Base-by-base conservation (phyloP, 1,140 invertebrate species). In the Cryptotermes secundus region DNA sequence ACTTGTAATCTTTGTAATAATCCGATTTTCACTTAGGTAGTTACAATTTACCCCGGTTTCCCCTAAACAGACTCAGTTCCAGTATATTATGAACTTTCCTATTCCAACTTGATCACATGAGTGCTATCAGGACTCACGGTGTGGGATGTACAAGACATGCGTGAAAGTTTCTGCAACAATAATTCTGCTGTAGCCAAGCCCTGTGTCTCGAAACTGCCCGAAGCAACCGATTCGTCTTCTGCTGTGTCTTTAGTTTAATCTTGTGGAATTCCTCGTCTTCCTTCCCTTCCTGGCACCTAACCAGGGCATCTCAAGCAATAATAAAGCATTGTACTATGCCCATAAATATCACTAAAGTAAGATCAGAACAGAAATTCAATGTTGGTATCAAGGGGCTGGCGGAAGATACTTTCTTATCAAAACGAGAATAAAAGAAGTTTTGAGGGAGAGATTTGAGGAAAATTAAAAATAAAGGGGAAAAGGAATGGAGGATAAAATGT, bases 221-320 rank as follows among this genome's bases (percentile, higher is more conserved):
- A 65, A 65, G 24, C 80, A n/a, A 34, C 80, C 24, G 2, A 26
- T 65, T 65, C 3, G 2, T 65, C 59, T 65, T 65, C 81, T 65
- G 35, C 83, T 81, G 83, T 45, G 83, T 80, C 83, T 84, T 81
- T 84, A 84, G 83, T 84, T 84, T 84, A 84, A 84, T 84, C 83
- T 84, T 80, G 83, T 81, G 79, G 79, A 84, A 84, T 84, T 80
- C 79, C 83, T 84, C 65, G 31, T 49, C 65, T n/a, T 36, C 19
- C 83, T 34, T 49, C 72, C 83, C 83, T 42, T 72, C 34, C 83
- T 84, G 79, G 79, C 83, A 80, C 83, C 79, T 84, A 38, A 80
- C 83, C 83, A 80, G 72, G 34, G 31, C 79, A 36, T 36, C 83
- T 38, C 34, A 49, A 80, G 79, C 72, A 80, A 81, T 84, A 84